phyloP scores from a whole-genome alignment of 2,113 vertebrate species.

The Coptodon rendalli region DNA sequence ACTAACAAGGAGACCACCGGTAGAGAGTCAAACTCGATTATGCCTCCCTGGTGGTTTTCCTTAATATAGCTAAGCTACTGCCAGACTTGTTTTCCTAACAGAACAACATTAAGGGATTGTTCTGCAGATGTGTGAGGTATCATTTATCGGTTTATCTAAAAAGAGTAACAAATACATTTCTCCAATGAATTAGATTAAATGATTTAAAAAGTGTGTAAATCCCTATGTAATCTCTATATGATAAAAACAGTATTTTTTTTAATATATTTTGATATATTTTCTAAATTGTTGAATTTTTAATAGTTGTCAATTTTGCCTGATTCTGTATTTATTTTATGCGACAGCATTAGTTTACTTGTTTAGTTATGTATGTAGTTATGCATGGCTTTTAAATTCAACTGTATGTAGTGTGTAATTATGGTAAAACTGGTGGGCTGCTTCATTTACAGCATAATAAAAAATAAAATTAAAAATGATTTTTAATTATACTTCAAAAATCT shows the following conservation, averaged over 20 bases:
- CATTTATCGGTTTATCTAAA: background rate
- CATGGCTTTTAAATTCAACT: background rate
- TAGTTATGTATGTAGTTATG: background rate
- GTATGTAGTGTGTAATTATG: background rate
- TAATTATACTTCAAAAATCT: constrained; percentile 5
- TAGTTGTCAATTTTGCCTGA: background rate
- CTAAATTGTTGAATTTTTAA: background rate
- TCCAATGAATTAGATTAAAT: background rate
- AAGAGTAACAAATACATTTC: background rate
- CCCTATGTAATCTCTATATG: background rate
- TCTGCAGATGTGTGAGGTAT: background rate
- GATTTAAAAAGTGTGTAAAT: background rate
- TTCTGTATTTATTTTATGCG: constrained; percentile 71
- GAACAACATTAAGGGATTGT: background rate
- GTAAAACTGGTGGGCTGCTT: background rate
- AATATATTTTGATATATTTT: background rate
- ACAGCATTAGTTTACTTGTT: background rate
- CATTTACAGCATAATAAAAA: background rate
- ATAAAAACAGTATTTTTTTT: background rate
- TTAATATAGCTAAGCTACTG: constrained; percentile 56
- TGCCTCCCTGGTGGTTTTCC: constrained; percentile 53
- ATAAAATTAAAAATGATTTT: background rate
- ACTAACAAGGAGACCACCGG: constrained; percentile 72
- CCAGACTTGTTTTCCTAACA: constrained; percentile 43
- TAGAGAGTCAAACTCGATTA: constrained; percentile 67